Evolutionary conservation across 2,888 invertebrate species (phyloP), one percentile per base, ranked within the genome.

Genomic region (Oasisia sp.): DNA sequence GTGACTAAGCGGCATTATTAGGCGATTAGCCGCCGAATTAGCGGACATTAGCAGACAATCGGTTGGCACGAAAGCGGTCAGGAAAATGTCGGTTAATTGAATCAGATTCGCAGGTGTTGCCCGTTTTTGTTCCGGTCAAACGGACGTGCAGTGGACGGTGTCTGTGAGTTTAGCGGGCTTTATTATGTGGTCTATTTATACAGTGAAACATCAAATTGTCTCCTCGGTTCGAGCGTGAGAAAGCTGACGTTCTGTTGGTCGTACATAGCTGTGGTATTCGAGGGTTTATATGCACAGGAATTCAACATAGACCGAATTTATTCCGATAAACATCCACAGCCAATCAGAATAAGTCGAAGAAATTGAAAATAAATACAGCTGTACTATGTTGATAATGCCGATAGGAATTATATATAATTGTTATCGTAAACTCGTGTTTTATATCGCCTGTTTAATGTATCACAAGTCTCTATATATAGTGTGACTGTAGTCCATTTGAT

Each of bases 1-100:
- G 74, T 74, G 74, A 74, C 74, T 74, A 74, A 74, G 74, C 74
- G 74, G 74, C 74, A 74, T 74, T 74, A 74, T 74, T 74, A 74
- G 74, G n/a, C 74, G 74, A 74, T 74, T 74, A 74, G 74, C 74
- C 14, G 74, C n/a, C 74, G 74, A 74, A 74, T 74, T 74, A 74
- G 74, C 74, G 74, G 74, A 74, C 74, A 74, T 74, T 74, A 74
- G 74, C 74, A 74, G n/a, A 74, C 74, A 74, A 74, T 74, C 74
- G 27, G 27, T 74, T 74, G 74, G 74, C n/a, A n/a, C 74, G 74
- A 74, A 74, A n/a, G 5, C 74, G 74, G 74, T 74, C 74, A 74
- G 27, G 27, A 27, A 74, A 74, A 74, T 74, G 14, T 27, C 74
- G n/a, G 27, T 74, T 27, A 74, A 74, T 74, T 74, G 74, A 74